These are phyloP conservation scores for Ovis aries DNA, from an alignment of 2,113 vertebrate species.

Conservation along the genomic window ARS-UI_Ramb_v3.0 NC_056066.1:48802501-48803000, in stretches of 20 bases:
- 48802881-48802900: conserved; percentile 56
- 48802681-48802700: not conserved
- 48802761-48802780: not conserved
- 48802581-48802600: not conserved
- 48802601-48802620: not conserved
- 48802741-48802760: not conserved
- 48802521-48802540: not conserved
- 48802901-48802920: conserved; percentile 62
- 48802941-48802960: conserved; percentile 54
- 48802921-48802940: conserved; percentile 64
- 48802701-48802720: not conserved
- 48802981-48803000: conserved; percentile 53
- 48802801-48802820: conserved; percentile 31
- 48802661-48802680: not conserved
- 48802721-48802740: not conserved
- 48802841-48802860: not conserved
- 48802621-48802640: not conserved
- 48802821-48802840: conserved; percentile 10
- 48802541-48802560: not conserved
- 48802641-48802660: not conserved
- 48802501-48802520: not conserved
- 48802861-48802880: conserved; percentile 17
- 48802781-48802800: not conserved
- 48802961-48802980: conserved; percentile 67
- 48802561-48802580: not conserved